Evolutionary conservation across 2,113 vertebrate species (phyloP), one percentile per base, ranked within the genome.

Genomic region (Paralichthys olivaceus): DNA sequence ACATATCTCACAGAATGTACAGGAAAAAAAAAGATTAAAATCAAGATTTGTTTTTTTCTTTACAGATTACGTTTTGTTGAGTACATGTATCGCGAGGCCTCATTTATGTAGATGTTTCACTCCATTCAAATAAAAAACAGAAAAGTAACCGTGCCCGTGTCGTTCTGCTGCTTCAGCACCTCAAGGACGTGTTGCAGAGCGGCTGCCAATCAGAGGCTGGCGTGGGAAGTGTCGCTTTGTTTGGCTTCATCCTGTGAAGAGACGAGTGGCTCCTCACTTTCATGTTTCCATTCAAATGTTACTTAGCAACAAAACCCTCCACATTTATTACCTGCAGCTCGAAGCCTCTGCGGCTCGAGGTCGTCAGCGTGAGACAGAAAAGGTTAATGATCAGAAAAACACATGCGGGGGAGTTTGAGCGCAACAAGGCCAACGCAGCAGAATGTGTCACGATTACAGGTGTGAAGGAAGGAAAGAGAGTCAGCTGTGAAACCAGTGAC

Each of bases 1-100:
- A 90, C 94, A 92, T 94, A 94, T 94, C 93, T 93, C 86, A 73
- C 90, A 87, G 92, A 93, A 92, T 93, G 92, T 93, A 93, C 93
- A 93, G 90, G 89, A 89, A 87, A 25, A 58, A 54, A n/a, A 56
- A 7, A 25, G 20, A 40, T 17, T 15, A 3, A 59, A 49, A 47
- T 40, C 55, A 47, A 47, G 43, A 47, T 51, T 57, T 40, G 65
- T 84, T 81, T 69, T 85, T 93, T 89, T 79, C 91, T 83, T 72
- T 69, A 32, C 34, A 57, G 29, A 43, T 23, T 75, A 37, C 25
- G 55, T 70, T 91, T 85, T 86, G 87, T 91, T 63, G 80, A 89
- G 83, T 91, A 77, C 82, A 83, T 92, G 91, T 93, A 84, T 87
- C 20, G 85, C 81, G 74, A 92, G 91, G 93, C 91, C 92, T 91